Evolutionary conservation across 2,888 invertebrate species (phyloP), one percentile per base, ranked within the genome.

Genomic region (Platycnemis pennipes): DNA sequence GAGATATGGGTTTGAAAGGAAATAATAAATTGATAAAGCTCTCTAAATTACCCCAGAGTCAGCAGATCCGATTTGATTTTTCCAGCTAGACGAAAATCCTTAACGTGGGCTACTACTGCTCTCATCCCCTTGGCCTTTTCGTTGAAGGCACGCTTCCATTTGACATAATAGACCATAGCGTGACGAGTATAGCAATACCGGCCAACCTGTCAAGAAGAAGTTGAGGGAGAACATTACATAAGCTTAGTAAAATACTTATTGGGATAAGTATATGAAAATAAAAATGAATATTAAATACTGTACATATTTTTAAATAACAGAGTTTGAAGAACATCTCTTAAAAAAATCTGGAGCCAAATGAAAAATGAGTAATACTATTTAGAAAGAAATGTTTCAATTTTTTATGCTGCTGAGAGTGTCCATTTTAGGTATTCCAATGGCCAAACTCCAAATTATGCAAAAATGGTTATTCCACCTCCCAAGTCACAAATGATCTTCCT

Each of bases 111-210:
- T 37, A 94, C 94, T 45, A 94, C 19, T 37, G 94, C 94, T 56
- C 94, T 94, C 94, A 94, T 94, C 22, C 87, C 56, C 56, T 94
- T 94, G 31, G 86, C 86, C 94, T 94, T 94, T 46, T 94, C 94
- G 85, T 94, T 94, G 37, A 94, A 94, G 4, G 86, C 53, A 53
- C 94, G 94, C 45, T 94, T 94, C 94, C 94, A 94, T 56, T 94
- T 88, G 11, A 94, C 94, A 94, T 94, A 94, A 86, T 94, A 94
- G 31, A 88, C 94, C 94, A 94, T 94, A n/a, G 94, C 94, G 56
- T 56, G 94, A 37, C 53, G 94, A 13, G 94, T 94, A 56, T 94
- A 94, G 88, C 94, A 94, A 45, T 94, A 94, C 42, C 94, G 94
- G 26, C 94, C 94, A 49, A 94, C 91, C 94, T 94, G 45, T n/a